Base-by-base conservation (phyloP, 2,113 vertebrate genomes). In the Mus spicilegus region DNA sequence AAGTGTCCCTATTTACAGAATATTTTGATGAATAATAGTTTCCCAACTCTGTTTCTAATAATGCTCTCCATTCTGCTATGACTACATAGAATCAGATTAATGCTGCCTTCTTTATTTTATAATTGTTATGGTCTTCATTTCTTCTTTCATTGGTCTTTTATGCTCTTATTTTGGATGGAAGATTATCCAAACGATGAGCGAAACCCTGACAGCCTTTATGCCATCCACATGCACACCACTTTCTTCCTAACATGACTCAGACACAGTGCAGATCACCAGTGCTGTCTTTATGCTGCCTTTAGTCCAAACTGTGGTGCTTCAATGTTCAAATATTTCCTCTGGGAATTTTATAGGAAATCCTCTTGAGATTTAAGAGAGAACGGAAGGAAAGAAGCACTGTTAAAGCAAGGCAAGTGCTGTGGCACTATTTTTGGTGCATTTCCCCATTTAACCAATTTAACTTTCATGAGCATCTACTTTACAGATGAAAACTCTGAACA, bases 331-430 rank as follows among this genome's bases (percentile, higher is more conserved):
- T 75, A 39, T 89, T 11, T 39, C 65, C 3, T 76, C 42, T 76
- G 49, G 56, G 84, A 76, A 93, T 76, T 87, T 92, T 89, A 36
- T 76, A 58, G 28, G 72, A 82, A 69, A 7, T 89, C 51, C 12
- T 42, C 56, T 86, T 36, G 28, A 56, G 90, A 61, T 81, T 81
- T 93, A 90, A 91, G 46, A 51, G 11, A 51, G 17, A 95, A 77
- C 67, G 11, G 65, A 89, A 86, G 11, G 10, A 90, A 92, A 28
- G 33, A 36, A n/a, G 49, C n/a, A 7, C 20, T 82, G 36, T 46
- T 87, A 89, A 89, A 82, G 22, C 36, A 92, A 94, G 28, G 61
- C 51, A 93, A 93, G 49, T 78, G n/a, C 82, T 67, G 85, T 92
- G 39, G 26, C 49, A 61, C 78, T 49, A 49, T 89, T 24, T 65